phyloP scores from a whole-genome alignment of 1,140 invertebrate genomes.

The Drosophila sp. region DNA sequence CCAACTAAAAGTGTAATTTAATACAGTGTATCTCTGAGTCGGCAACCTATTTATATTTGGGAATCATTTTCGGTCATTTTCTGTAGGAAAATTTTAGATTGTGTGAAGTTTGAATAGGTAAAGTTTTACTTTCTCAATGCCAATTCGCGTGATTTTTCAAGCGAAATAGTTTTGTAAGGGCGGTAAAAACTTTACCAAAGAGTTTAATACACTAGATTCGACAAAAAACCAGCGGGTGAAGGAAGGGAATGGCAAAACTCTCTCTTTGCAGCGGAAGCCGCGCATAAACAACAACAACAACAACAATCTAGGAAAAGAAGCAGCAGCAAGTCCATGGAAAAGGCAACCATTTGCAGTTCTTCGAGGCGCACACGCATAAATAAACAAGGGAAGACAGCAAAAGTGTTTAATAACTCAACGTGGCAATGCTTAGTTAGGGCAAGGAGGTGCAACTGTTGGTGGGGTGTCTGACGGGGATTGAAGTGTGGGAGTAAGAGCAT shows the following conservation, averaged over 20 bases:
- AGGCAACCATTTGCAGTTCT: slow-evolving; percentile 54
- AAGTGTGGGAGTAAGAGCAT: slow-evolving; percentile 23
- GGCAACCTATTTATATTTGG: background rate
- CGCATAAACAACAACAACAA: slow-evolving; percentile 46
- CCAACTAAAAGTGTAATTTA: too few relatives aligned
- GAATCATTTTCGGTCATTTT: slow-evolving; percentile 4
- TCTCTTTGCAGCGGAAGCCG: slow-evolving; percentile 34
- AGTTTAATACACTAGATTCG: slow-evolving; percentile 52
- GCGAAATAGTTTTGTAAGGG: slow-evolving; percentile 34
- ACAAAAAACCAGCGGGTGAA: background rate
- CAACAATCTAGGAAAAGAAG: slow-evolving; percentile 36
- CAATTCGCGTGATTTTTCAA: slow-evolving; percentile 56
- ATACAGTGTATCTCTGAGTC: background rate
- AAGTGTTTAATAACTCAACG: slow-evolving; percentile 69
- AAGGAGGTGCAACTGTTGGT: background rate
- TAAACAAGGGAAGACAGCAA: slow-evolving; percentile 64
- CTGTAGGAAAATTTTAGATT: background rate
- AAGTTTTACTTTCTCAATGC: slow-evolving; percentile 45
- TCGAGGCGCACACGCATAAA: slow-evolving; percentile 55
- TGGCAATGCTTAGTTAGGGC: slow-evolving; percentile 21
- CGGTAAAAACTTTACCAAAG: slow-evolving; percentile 40
- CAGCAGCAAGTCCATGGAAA: slow-evolving; percentile 42
- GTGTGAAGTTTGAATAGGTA: background rate
- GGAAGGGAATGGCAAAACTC: background rate
- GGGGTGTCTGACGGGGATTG: background rate